These are phyloP conservation scores for Dendrolimus houi DNA, from an alignment of 2,888 invertebrate species.

Conservation along the genomic window DNA sequence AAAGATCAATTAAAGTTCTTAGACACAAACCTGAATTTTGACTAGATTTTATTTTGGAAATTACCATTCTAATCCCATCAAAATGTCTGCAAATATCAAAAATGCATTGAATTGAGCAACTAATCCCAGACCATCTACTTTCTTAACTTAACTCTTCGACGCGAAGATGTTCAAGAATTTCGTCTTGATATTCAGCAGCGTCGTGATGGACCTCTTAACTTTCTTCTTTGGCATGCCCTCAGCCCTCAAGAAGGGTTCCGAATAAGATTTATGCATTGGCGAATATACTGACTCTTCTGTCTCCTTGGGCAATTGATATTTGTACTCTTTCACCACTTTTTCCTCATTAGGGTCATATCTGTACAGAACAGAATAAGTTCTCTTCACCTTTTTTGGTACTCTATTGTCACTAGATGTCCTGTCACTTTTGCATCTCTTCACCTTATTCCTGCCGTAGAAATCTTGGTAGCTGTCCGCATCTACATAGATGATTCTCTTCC, in stretches of 20 bases:
- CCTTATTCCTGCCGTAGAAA: conserved; percentile 62
- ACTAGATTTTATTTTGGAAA: conserved; percentile 26
- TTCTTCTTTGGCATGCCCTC: conserved; percentile 60
- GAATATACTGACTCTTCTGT: conserved; percentile 21
- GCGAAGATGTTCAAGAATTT: conserved; percentile 66
- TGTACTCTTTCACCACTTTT: conserved; percentile 66
- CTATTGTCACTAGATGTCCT: conserved; percentile 44
- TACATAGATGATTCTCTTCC: conserved; percentile 59
- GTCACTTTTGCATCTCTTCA: conserved; percentile 67
- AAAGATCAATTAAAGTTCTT: no score
- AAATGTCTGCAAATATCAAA: conserved; percentile 16
- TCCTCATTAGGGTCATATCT: conserved; percentile 64
- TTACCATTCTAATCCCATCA: conserved; percentile 21
- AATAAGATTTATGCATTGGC: conserved; percentile 48
- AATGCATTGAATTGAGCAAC: conserved; percentile 71
- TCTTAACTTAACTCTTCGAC: conserved; percentile 48
- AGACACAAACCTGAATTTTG: conserved; percentile 20
- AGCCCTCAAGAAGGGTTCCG: conserved; percentile 57
- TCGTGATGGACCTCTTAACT: conserved; percentile 65
- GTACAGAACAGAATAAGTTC: conserved; percentile 65
- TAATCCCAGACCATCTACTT: conserved; percentile 24
- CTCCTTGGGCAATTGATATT: conserved; percentile 54
- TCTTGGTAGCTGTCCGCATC: conserved; percentile 62
- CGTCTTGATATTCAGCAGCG: conserved; percentile 61
- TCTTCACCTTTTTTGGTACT: conserved; percentile 58